A percentile compares a stretch with the other conserved stretches of the same genome.
Conservation (phyloP, 2,888 invertebrate species). For the Herminia tarsipennalis region DNA sequence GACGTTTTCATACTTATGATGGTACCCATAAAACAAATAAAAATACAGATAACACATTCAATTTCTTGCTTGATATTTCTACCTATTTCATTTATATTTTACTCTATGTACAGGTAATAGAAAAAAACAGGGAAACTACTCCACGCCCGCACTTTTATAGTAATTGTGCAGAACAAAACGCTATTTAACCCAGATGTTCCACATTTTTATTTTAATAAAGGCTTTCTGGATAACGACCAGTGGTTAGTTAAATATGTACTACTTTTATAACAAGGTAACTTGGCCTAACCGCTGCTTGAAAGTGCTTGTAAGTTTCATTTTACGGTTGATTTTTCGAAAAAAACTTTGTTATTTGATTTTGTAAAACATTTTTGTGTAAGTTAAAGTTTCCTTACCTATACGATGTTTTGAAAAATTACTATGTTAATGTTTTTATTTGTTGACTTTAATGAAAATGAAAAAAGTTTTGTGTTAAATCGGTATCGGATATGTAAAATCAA, state of each 20-base stretch:
- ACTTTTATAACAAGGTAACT: slow-evolving; percentile 33
- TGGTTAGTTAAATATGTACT: slow-evolving; percentile 36
- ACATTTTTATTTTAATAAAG: slow-evolving; percentile 50
- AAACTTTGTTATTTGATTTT: slow-evolving; percentile 12
- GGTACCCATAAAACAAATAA: no score
- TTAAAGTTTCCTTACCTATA: not conserved
- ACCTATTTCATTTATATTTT: not conserved
- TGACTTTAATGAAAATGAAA: no score
- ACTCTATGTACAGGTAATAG: slow-evolving; percentile 1
- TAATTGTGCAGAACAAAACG: slow-evolving; percentile 57
- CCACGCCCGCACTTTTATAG: slow-evolving; percentile 52
- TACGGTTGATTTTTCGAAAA: slow-evolving; percentile 9
- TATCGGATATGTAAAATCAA: no score
- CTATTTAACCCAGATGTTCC: slow-evolving; percentile 48
- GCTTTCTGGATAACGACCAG: slow-evolving; percentile 39
- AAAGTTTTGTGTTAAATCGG: no score
- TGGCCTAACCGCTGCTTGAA: slow-evolving; percentile 18
- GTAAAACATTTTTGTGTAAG: slow-evolving; percentile 1
- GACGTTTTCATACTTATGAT: no score
- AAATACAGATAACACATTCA: no score
- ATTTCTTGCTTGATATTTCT: no score
- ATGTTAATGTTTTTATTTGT: no score
- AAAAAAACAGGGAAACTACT: slow-evolving; percentile 17
- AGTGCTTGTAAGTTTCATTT: slow-evolving; percentile 11
- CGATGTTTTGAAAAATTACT: no score